Evolutionary conservation across 2,888 invertebrate genomes (phyloP), one percentile per base, ranked within the genome.

Genomic region (Heliconius hortense): DNA sequence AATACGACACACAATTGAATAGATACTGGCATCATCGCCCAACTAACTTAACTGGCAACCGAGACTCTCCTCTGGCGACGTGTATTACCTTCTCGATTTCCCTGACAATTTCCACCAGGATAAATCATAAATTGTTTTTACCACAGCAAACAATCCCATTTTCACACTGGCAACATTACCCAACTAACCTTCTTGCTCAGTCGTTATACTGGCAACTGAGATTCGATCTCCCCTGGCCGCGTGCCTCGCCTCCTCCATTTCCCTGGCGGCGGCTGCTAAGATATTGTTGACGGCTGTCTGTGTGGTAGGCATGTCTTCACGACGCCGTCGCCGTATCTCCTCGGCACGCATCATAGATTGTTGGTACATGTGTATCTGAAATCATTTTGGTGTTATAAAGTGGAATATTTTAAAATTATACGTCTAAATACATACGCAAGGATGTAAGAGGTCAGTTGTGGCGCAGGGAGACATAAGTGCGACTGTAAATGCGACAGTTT

Each of bases 321-420:
- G 89, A 48, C 93, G 93, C 21, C 94, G 89, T 43, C 93, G 86
- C 0, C 93, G 87, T 21, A 92, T 88, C 82, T 93, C 92, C 76
- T 94, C 93, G 0, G 93, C 93, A 0, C 94, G 88, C 92, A 94
- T 93, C 94, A 94, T 94, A 2, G 94, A 93, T 80, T 94, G 94
- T 81, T 94, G 94, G 85, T 94, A 94, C 90, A 94, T 87, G 86
- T 94, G 94, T 78, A 94, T 94, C 92, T 94, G 84, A 76, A 78
- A 76, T n/a, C 1, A 13, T 26, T 10, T 21, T 21, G 26, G 13
- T 39, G 5, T 70, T 70, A 8, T 35, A 48, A 43, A 24, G 10
- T 60, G 53, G 26, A 53, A 70, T 59, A 60, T 59, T 39, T 15
- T 18, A 48, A 68, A 15, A 21, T 18, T n/a, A 56, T 69, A 48